Base-by-base conservation (phyloP, 2,797 vertebrate genomes). In the Erethizon dorsatum region DNA sequence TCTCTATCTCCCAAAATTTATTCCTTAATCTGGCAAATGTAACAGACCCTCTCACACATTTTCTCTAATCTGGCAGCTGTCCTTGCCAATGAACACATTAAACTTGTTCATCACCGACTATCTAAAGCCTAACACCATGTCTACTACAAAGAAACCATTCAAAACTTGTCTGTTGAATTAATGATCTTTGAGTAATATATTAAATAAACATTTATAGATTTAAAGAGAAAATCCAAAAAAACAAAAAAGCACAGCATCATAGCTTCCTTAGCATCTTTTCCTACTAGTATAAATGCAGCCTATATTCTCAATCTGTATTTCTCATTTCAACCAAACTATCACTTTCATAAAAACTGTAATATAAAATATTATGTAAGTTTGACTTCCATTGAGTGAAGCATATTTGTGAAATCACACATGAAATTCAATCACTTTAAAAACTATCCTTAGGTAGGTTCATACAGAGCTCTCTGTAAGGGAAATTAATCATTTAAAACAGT, bases 301-400 rank as follows among this genome's bases (percentile, higher is more conserved):
- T 88, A 22, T 1, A 59, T 0, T 79, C 28, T 54, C 1, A n/a
- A 59, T 28, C 18, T 6, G 33, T 78, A 77, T 65, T 82, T 83
- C 37, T 77, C 4, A 69, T 63, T 69, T 88, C 84, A 91, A 83
- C 0, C 33, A 88, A 77, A 82, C 41, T 86, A 31, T 52, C 79
- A 50, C 41, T 75, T 47, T 31, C 45, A 41, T 73, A 12, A 52
- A n/a, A 85, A 57, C 13, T 90, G 37, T 3, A 56, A 12, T 52
- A 88, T 54, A 77, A 96, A 91, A 45, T 91, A 88, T 75, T 87
- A 57, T 93, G 24, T n/a, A 69, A n/a, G 2, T 80, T 52, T 33
- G 20, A 69, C n/a, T 75, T 94, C 91, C 86, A 95, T 6, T 67
- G 31, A 92, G 31, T 69, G 4, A 91, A 93, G 88, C 26, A 15